phyloP scores from a whole-genome alignment of 2,113 vertebrate genomes.

The Epinephelus moara region DNA sequence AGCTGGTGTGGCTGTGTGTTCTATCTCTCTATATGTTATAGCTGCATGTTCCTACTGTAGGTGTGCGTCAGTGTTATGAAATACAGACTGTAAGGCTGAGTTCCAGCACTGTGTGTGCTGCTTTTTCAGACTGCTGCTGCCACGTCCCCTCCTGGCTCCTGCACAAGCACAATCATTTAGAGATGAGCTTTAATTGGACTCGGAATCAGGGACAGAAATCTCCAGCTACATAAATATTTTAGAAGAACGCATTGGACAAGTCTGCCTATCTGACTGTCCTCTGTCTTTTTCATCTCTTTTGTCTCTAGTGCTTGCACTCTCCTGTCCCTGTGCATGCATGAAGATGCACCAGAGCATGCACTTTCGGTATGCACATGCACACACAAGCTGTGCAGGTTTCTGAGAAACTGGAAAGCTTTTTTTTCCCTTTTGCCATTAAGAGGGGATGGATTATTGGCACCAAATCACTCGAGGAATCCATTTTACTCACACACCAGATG shows the following conservation, averaged over 20 bases:
- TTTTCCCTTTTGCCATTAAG: conserved; percentile 32
- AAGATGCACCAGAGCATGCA: conserved; percentile 19
- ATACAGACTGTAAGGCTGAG: background rate
- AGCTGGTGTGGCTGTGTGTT: conserved; percentile 13
- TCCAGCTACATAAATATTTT: conserved; percentile 77
- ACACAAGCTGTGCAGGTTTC: conserved; percentile 15
- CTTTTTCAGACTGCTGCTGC: conserved; percentile 18
- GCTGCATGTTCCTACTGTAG: background rate
- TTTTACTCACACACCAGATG: conserved; percentile 40
- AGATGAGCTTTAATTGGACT: conserved; percentile 74
- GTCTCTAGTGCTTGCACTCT: conserved; percentile 4
- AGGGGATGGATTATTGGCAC: conserved; percentile 51
- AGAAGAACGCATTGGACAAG: conserved; percentile 61
- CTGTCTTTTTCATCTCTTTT: conserved; percentile 35
- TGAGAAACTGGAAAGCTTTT: conserved; percentile 24
- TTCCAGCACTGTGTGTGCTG: conserved; percentile 29
- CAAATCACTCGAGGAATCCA: conserved; percentile 53
- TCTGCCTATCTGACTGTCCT: conserved; percentile 53
- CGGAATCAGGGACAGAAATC: conserved; percentile 75
- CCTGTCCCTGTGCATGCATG: conserved; percentile 11
- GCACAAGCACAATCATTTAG: conserved; percentile 67
- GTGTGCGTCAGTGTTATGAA: conserved; percentile 7
- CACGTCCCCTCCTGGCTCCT: conserved; percentile 34
- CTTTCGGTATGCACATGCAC: conserved; percentile 10
- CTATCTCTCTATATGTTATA: background rate